Percentiles rank a stretch among this genome's conserved stretches.
phyloP scores from a whole-genome alignment of 2,113 vertebrate species.

The Piprites chloris region DNA sequence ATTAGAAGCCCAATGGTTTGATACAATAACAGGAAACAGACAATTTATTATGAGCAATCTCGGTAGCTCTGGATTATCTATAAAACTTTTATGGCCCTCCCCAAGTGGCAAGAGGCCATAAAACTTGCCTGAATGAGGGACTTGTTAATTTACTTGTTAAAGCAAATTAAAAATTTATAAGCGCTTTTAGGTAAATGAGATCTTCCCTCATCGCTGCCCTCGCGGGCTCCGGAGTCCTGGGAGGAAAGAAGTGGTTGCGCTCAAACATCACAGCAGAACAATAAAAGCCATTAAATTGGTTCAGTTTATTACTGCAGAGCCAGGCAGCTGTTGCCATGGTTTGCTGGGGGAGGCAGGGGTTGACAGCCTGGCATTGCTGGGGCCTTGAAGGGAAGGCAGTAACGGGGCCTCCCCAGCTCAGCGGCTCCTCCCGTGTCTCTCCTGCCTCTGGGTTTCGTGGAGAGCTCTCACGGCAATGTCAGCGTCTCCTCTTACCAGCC shows the following conservation, averaged over 20 bases:
- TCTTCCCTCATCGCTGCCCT: constrained; percentile 95
- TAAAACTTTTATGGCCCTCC: constrained; percentile 97
- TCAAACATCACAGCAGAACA: constrained; percentile 92
- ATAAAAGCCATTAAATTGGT: constrained; percentile 98
- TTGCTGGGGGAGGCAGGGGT: constrained; percentile 84
- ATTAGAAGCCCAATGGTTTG: constrained; percentile 87
- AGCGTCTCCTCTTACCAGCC: not conserved
- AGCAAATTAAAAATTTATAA: constrained; percentile 99
- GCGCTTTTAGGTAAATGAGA: constrained; percentile 99
- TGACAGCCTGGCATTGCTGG: constrained; percentile 77
- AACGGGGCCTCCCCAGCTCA: not conserved
- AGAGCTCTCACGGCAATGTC: not conserved
- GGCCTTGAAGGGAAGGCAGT: constrained; percentile 1
- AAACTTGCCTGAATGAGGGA: constrained; percentile 99
- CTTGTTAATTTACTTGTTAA: constrained; percentile 99
- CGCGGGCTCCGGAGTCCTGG: constrained; percentile 84
- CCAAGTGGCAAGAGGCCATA: constrained; percentile 95
- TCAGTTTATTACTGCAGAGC: constrained; percentile 88
- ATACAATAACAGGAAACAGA: constrained; percentile 95
- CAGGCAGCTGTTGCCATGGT: constrained; percentile 89
- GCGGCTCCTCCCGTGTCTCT: not conserved
- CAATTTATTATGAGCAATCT: constrained; percentile 96
- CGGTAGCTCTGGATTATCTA: constrained; percentile 95
- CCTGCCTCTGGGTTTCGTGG: fast-evolving
- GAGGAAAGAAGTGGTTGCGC: constrained; percentile 86